Conservation (phyloP, 2,113 vertebrate species). For the Pygoscelis antarcticus region DNA sequence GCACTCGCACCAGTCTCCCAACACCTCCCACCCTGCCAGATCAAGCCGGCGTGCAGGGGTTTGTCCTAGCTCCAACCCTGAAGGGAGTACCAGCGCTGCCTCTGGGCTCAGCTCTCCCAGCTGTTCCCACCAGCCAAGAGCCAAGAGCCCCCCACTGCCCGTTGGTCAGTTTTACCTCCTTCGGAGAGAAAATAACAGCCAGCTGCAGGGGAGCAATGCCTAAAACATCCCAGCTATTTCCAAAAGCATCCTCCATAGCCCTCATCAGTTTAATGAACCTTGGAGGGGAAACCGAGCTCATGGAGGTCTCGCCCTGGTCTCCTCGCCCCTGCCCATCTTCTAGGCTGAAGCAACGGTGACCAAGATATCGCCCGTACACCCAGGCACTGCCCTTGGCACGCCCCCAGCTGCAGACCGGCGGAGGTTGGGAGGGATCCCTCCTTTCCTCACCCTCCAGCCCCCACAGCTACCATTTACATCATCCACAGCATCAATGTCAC, state of each 20-base stretch:
- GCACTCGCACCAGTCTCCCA: not conserved
- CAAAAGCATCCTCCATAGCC: not conserved
- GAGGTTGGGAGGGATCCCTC: not conserved
- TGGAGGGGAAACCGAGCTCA: not conserved
- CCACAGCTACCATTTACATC: rapidly evolving
- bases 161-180: not conserved
- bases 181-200: not conserved
- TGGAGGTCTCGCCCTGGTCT: not conserved
- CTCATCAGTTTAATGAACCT: not conserved
- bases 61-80: not conserved
- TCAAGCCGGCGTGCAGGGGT: not conserved
- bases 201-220: not conserved
- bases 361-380: too few species aligned
- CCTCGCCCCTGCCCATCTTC: not conserved
- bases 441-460: not conserved
- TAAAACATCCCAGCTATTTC: not conserved
- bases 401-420: rapidly evolving
- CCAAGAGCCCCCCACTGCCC: not conserved
- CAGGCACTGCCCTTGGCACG: not conserved
- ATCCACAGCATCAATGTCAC: rapidly evolving
- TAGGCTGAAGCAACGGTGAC: not conserved
- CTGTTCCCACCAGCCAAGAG: not conserved
- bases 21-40: rapidly evolving
- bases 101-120: not conserved
- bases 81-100: not conserved